Percentiles rank a stretch among this genome's conserved stretches.
phyloP scores from a whole-genome alignment of 1,140 invertebrate genomes.

The Dysdera silvatica region DNA sequence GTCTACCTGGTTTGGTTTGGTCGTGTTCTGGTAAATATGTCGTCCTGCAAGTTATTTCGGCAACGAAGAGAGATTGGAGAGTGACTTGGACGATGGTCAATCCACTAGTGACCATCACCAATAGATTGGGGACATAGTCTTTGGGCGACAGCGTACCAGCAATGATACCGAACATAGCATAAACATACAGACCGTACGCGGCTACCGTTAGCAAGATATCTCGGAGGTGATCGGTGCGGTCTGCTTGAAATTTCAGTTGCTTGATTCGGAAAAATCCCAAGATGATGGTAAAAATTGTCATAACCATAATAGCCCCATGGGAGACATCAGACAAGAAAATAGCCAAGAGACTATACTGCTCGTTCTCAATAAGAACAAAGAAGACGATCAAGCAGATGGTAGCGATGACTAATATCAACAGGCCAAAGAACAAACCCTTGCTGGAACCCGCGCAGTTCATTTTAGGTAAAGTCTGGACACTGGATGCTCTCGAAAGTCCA shows the following conservation, averaged over 20 bases:
- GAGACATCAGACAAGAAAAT: conserved; percentile 84
- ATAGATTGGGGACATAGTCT: conserved; percentile 65
- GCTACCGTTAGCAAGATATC: conserved; percentile 83
- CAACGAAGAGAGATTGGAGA: conserved; percentile 87
- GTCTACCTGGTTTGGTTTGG: conserved; percentile 83
- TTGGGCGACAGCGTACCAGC: conserved; percentile 68
- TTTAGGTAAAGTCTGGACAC: conserved; percentile 9
- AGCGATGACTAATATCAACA: conserved; percentile 78
- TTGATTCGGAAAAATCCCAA: conserved; percentile 77
- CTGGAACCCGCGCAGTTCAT: conserved; percentile 71
- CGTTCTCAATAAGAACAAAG: conserved; percentile 73
- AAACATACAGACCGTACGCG: conserved; percentile 82
- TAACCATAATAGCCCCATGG: conserved; percentile 74
- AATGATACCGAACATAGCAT: conserved; percentile 86
- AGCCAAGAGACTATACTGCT: conserved; percentile 51
- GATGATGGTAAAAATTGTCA: conserved; percentile 78
- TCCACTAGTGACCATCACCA: conserved; percentile 79
- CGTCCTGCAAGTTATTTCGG: conserved; percentile 80
- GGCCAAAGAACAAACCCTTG: conserved; percentile 80
- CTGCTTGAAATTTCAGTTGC: conserved; percentile 59
- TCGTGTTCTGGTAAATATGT: conserved; percentile 86
- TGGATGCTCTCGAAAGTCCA: conserved; percentile 21
- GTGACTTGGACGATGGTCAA: conserved; percentile 77
- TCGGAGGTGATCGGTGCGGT: conserved; percentile 52
- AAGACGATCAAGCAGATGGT: conserved; percentile 87